phyloP scores from a whole-genome alignment of 1,140 invertebrate genomes.

The Eurytemora carolleeae region DNA sequence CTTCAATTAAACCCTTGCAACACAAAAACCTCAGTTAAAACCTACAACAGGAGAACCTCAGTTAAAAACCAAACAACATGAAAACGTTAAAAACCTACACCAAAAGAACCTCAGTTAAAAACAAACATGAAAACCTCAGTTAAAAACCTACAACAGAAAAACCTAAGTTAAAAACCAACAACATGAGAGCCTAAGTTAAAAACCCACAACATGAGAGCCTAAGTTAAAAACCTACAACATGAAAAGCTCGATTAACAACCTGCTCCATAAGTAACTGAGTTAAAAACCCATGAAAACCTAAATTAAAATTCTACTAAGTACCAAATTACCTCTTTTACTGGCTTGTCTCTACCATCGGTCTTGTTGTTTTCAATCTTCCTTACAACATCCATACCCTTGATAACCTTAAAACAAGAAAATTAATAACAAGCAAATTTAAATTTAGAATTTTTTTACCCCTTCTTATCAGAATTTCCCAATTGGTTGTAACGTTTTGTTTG shows the following conservation, averaged over 20 bases:
- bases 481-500: neutral
- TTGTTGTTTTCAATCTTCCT: slow-evolving; percentile 54
- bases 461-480: neutral
- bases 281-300: neutral
- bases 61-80: too few species aligned
- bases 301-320: neutral
- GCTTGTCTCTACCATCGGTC: slow-evolving; percentile 49
- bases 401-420: neutral
- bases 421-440: neutral
- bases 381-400: slow-evolving; percentile 40
- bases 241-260: neutral
- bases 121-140: too few species aligned
- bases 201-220: neutral
- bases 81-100: too few species aligned
- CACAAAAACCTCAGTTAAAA: too few species aligned
- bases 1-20: too few species aligned
- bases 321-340: slow-evolving; percentile 34
- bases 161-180: neutral
- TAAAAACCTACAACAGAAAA: neutral
- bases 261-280: neutral
- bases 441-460: neutral
- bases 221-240: neutral
- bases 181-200: neutral
- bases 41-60: too few species aligned
- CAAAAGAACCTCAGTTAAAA: too few species aligned